Base-by-base conservation (phyloP, 2,113 vertebrate genomes). In the Macrotis lagotis region DNA sequence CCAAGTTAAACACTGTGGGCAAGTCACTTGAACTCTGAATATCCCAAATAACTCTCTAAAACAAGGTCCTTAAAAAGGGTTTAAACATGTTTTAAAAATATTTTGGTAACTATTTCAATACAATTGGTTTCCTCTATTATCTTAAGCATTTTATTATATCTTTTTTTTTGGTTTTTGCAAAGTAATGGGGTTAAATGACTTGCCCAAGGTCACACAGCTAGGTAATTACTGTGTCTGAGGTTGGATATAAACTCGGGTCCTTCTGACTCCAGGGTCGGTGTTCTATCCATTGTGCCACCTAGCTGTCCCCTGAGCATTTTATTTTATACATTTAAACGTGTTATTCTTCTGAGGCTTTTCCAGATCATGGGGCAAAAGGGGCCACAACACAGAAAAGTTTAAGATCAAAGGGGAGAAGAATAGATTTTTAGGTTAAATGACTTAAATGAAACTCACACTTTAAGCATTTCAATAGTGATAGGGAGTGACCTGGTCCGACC, bases 401-500 rank as follows among this genome's bases (percentile, higher is more conserved):
- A 66, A 3, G 31, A 31, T n/a, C n/a, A 19, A 44, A 90, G n/a
- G 25, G 95, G 50, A 51, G 52, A 74, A 48, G 50, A 49, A 92
- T 47, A 93, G 94, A 91, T 2, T 89, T 90, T 66, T n/a, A n/a
- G n/a, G n/a, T 94, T 90, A 51, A 50, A 94, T 89, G 26, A 44
- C 50, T 92, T 8, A 37, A 92, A 51, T 44, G 91, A 25, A 88
- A 99, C 99, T 99, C 98, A 99, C 99, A 99, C 99, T 99, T 99
- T 99, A 25, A 99, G 99, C 96, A 99, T 99, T 97, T 99, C 99
- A 44, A 99, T 99, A 98, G 99, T 99, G 98, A 99, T 98, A 7
- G 99, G 99, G 96, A 99, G 98, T 16, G 99, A 99, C 31, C 99
- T 99, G 0, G 99, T 98, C 25, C 99, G 98, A 2, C 97, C 98